A percentile compares a stretch with the other conserved stretches of the same genome.
Evolutionary conservation across 2,888 invertebrate species (phyloP).

Genomic region (Pandemis heparana): DNA sequence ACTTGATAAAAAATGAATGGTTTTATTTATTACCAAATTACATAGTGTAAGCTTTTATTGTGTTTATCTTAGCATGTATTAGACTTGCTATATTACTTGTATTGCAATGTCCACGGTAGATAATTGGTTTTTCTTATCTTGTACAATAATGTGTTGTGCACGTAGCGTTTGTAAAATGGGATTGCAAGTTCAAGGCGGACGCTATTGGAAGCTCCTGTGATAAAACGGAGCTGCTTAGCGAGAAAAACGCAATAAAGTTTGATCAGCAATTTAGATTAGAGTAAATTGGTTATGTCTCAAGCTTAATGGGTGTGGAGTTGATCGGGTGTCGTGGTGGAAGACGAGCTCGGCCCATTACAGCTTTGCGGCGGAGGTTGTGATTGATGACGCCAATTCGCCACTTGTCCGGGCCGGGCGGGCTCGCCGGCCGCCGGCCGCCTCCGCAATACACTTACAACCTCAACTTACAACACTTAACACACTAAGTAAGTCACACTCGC

Average conservation of each 20-base stretch:
- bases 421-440: conserved; percentile 32
- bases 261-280: conserved; percentile 39
- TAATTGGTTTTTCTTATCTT: not conserved
- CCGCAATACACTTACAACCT: conserved; percentile 42
- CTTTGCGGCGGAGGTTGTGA: conserved; percentile 69
- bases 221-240: conserved; percentile 14
- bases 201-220: not conserved
- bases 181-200: conserved; percentile 1
- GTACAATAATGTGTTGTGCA: not conserved
- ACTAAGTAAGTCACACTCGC: conserved; percentile 53
- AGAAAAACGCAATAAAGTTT: conserved; percentile 39
- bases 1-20: conserved; percentile 1
- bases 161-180: conserved; percentile 1
- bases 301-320: conserved; percentile 59
- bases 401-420: conserved; percentile 59
- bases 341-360: conserved; percentile 68
- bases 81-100: not conserved
- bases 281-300: conserved; percentile 43
- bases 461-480: conserved; percentile 55
- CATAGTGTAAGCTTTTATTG: not conserved
- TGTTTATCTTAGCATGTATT: not conserved
- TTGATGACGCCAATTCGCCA: conserved; percentile 81
- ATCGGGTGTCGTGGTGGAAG: conserved; percentile 60
- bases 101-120: not conserved
- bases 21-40: conserved; percentile 5